Evolutionary conservation across 2,113 vertebrate species (phyloP), one percentile per base, ranked within the genome.

Genomic region (Dicrurus megarhynchus): DNA sequence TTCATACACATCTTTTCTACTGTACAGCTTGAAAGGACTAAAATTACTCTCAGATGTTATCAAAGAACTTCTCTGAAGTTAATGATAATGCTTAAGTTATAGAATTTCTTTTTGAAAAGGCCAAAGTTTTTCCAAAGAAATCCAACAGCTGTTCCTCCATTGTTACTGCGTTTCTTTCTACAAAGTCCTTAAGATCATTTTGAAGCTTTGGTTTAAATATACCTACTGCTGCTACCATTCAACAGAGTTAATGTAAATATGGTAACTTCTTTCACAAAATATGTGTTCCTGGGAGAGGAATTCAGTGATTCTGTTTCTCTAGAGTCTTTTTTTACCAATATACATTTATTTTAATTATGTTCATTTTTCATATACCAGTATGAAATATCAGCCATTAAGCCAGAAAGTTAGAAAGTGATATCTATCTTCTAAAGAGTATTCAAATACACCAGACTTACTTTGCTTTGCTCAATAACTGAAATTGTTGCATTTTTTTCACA

Each of bases 31-130:
- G 74, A 91, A 92, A 94, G 10, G 67, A 46, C 49, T 56, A n/a
- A 21, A 39, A 21, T 63, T 84, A n/a, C 26, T 65, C 63, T 91
- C 24, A 76, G 77, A 91, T 63, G 41, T 78, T 44, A 89, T 93
- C 50, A 87, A 95, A 95, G 50, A 73, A 61, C 26, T 14, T 49
- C 44, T 92, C 89, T 93, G 76, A 96, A 94, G 37, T 67, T 83
- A 87, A 89, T 74, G 39, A 41, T 46, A 91, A 65, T 67, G 30
- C 16, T 67, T n/a, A 95, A 47, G 19, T 55, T 87, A 26, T 7
- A 47, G 60, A 73, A 33, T 74, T 91, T 93, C 55, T 87, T n/a
- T 93, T 50, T 84, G 28, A 76, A 82, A 39, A 42, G 39, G 23
- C 13, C 15, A 60, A 71, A 88, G 10, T 7, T 91, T 63, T 90